phyloP scores from a whole-genome alignment of 2,888 invertebrate genomes.

The Phengaris alcon region DNA sequence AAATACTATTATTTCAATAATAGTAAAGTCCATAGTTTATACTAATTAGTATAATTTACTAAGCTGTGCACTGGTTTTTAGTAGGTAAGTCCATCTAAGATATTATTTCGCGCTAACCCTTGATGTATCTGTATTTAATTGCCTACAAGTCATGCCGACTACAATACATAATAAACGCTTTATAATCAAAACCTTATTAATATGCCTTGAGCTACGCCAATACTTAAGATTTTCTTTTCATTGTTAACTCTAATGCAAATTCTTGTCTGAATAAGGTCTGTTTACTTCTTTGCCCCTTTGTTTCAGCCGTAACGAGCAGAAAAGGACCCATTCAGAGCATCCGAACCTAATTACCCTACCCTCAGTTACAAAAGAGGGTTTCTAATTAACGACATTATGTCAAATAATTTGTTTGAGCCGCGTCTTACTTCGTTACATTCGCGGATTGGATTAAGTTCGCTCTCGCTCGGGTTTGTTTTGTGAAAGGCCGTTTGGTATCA shows the following conservation, averaged over 20 bases:
- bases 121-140: background rate
- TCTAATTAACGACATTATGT: conserved; percentile 80
- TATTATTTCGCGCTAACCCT: background rate
- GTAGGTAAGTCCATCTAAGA: background rate
- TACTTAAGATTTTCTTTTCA: conserved; percentile 46
- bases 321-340: conserved; percentile 76
- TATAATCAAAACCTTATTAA: conserved; percentile 27
- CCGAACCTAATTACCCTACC: conserved; percentile 77
- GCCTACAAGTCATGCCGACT: background rate
- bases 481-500: conserved; percentile 53
- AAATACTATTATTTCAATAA: too few species aligned
- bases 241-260: conserved; percentile 68
- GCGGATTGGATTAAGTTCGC: conserved; percentile 73
- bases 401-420: conserved; percentile 78
- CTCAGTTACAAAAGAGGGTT: conserved; percentile 72
- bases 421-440: conserved; percentile 68
- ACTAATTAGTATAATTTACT: too few species aligned
- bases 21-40: too few species aligned
- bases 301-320: conserved; percentile 77
- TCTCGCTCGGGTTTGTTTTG: conserved; percentile 60
- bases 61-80: too few species aligned
- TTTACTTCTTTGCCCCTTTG: conserved; percentile 76
- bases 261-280: conserved; percentile 68
- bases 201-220: conserved; percentile 29
- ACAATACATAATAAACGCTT: conserved; percentile 28